Percentiles rank a stretch among this genome's conserved stretches.
phyloP scores from a whole-genome alignment of 2,113 vertebrate genomes.

The Trematocara variabile region DNA sequence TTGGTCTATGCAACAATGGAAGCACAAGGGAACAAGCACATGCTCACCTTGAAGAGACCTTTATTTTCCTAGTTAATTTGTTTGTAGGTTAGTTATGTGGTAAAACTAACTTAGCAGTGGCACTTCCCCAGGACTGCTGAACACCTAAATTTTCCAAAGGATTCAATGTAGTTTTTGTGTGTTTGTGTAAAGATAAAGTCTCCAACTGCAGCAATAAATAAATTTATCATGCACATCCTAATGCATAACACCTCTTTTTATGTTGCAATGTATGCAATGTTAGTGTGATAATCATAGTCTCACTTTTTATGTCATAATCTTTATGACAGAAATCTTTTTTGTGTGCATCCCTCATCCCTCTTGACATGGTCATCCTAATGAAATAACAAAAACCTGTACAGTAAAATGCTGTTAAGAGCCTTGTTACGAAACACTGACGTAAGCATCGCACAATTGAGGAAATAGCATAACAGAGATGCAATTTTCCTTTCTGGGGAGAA shows the following conservation, averaged over 20 bases:
- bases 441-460: background rate
- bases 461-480: background rate
- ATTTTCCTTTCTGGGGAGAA: constrained; percentile 25
- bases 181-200: background rate
- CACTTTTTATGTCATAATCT: background rate
- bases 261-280: background rate
- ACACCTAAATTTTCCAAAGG: background rate
- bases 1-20: background rate
- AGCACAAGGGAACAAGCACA: background rate
- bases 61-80: background rate
- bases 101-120: constrained; percentile 10
- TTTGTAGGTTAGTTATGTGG: constrained; percentile 16
- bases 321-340: background rate
- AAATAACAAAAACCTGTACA: background rate
- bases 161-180: background rate
- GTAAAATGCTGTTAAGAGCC: background rate
- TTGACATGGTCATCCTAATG: background rate
- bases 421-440: constrained; percentile 11
- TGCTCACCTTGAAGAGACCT: constrained; percentile 1
- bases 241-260: background rate
- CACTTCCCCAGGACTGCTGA: background rate
- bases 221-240: background rate
- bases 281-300: background rate
- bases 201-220: background rate
- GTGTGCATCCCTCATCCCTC: background rate